A percentile compares a stretch with the other conserved stretches of the same genome.
These are phyloP conservation scores for Icerya purchasi DNA, from an alignment of 2,888 invertebrate species.

Conservation along the genomic window DNA sequence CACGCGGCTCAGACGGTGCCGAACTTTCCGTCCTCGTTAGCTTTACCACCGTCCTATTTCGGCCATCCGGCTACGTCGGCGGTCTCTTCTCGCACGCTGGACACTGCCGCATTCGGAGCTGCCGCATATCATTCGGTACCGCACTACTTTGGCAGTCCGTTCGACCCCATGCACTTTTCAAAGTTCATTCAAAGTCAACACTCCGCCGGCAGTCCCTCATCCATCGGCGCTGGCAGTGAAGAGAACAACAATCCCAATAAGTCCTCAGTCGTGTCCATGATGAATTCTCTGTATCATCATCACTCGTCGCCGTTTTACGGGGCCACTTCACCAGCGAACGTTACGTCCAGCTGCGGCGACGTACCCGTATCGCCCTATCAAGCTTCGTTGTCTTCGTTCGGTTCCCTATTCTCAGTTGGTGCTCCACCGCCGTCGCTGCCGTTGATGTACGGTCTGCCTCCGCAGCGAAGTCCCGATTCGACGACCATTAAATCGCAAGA, in stretches of 20 bases:
- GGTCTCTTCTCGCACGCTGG: too few species aligned
- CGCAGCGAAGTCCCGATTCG: slow-evolving; percentile 2
- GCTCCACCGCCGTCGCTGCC: not conserved
- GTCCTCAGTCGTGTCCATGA: slow-evolving; percentile 31
- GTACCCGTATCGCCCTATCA: slow-evolving; percentile 16
- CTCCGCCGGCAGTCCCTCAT: too few species aligned
- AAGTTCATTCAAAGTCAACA: slow-evolving; percentile 32
- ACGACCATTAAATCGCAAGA: slow-evolving; percentile 2
- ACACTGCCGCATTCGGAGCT: not conserved
- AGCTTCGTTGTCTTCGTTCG: slow-evolving; percentile 3
- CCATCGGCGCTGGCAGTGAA: slow-evolving; percentile 27
- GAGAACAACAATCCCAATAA: slow-evolving; percentile 9
- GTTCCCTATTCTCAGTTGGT: slow-evolving; percentile 1
- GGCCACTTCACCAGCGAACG: slow-evolving; percentile 23
- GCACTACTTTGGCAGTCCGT: slow-evolving; percentile 52
- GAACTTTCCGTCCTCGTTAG: slow-evolving; percentile 4
- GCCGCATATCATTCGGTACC: slow-evolving; percentile 31
- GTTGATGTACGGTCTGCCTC: not conserved
- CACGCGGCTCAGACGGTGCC: not conserved
- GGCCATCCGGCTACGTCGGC: not conserved
- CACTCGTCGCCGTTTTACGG: slow-evolving; percentile 28
- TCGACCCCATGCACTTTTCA: slow-evolving; percentile 40
- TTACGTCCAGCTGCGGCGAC: slow-evolving; percentile 22
- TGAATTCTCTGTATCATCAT: slow-evolving; percentile 45
- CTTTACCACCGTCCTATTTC: slow-evolving; percentile 11